Evolutionary conservation across 2,888 invertebrate genomes (phyloP).

Genomic region (Cynaeus angustus): DNA sequence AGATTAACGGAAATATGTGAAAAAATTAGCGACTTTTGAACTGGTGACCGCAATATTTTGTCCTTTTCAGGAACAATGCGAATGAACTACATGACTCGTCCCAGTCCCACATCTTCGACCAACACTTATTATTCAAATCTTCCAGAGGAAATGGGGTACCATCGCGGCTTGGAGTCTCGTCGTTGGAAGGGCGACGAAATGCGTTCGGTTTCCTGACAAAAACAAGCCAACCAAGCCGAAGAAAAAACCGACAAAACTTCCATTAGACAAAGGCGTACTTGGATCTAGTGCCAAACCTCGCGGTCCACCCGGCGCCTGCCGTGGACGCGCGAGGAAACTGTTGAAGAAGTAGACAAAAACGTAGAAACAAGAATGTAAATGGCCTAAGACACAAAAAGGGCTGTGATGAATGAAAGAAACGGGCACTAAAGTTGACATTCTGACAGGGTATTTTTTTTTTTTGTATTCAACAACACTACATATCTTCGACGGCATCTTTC

Average conservation of each 20-base stretch:
- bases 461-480: constrained; percentile 1
- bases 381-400: constrained; percentile 4
- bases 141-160: constrained; percentile 54
- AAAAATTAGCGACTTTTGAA: too few species aligned
- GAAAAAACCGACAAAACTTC: constrained; percentile 54
- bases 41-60: neutral
- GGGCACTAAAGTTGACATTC: neutral
- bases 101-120: constrained; percentile 58
- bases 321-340: constrained; percentile 62
- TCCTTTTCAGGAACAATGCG: constrained; percentile 48
- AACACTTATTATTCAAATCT: constrained; percentile 47
- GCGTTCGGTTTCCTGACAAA: constrained; percentile 64
- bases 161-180: constrained; percentile 43
- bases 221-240: constrained; percentile 53
- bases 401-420: constrained; percentile 14
- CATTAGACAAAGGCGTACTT: constrained; percentile 61
- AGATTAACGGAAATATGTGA: too few species aligned
- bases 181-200: constrained; percentile 62
- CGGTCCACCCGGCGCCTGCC: constrained; percentile 59
- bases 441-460: constrained; percentile 25
- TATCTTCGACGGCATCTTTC: too few species aligned
- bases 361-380: constrained; percentile 51
- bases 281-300: constrained; percentile 67
- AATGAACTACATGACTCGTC: constrained; percentile 49
- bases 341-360: constrained; percentile 34